Evolutionary conservation across 2,797 vertebrate species (phyloP).

Genomic region (Ctenosaura bakeri): DNA sequence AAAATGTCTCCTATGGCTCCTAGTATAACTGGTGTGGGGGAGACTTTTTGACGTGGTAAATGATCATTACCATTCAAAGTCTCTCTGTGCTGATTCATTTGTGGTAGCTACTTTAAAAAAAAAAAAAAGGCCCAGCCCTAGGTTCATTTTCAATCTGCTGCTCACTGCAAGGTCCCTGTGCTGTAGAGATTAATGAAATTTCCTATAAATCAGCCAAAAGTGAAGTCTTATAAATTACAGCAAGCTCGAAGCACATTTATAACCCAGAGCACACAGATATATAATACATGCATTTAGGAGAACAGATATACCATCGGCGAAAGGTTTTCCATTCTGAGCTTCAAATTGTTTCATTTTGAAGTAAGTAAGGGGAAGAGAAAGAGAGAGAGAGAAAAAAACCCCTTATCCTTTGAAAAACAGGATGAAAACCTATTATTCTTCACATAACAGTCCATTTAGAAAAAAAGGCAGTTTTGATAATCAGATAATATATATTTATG

Average conservation of each 20-base stretch:
- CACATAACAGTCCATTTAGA: slow-evolving; percentile 66
- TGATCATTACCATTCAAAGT: slow-evolving; percentile 56
- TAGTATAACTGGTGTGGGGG: slow-evolving; percentile 9
- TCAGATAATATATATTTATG: slow-evolving; percentile 62
- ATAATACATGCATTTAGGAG: slow-evolving; percentile 65
- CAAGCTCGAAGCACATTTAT: slow-evolving; percentile 73
- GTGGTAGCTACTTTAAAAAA: slow-evolving; percentile 40
- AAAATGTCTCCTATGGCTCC: slow-evolving; percentile 41
- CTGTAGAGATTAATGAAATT: slow-evolving; percentile 78
- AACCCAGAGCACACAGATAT: slow-evolving; percentile 64
- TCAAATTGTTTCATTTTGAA: slow-evolving; percentile 64
- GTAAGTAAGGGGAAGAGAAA: slow-evolving; percentile 32
- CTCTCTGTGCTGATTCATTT: slow-evolving; percentile 62
- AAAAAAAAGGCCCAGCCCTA: slow-evolving; percentile 22
- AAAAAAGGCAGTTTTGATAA: slow-evolving; percentile 45
- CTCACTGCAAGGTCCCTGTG: slow-evolving; percentile 71
- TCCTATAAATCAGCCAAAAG: slow-evolving; percentile 76
- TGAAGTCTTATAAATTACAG: slow-evolving; percentile 75
- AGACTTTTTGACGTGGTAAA: slow-evolving; percentile 49
- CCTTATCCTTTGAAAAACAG: slow-evolving; percentile 55
- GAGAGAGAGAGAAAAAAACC: slow-evolving; percentile 12
- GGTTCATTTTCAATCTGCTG: slow-evolving; percentile 72
- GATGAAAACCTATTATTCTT: slow-evolving; percentile 60
- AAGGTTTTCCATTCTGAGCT: slow-evolving; percentile 65
- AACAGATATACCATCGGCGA: slow-evolving; percentile 70